Evolutionary conservation across 2,888 invertebrate species (phyloP).

Genomic region (Calameuta pallipes): DNA sequence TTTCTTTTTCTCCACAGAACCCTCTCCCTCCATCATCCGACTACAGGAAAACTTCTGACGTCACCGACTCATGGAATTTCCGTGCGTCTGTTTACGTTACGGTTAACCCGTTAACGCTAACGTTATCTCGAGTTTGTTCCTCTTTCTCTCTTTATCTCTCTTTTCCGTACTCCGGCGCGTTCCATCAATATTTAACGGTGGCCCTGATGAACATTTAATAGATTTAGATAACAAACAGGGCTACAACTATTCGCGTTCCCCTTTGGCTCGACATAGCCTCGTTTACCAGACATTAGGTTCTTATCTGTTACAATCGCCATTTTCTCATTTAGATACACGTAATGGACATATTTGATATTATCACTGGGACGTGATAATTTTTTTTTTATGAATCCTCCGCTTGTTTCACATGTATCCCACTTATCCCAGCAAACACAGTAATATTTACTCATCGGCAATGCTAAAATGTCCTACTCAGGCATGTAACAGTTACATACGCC

Average conservation of each 20-base stretch:
- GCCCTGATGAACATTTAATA: slow-evolving; percentile 22
- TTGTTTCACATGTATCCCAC: neutral
- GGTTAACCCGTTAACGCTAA: neutral
- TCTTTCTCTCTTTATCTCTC: neutral
- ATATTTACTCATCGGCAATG: too few species aligned
- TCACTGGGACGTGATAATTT: neutral
- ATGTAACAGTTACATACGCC: too few species aligned
- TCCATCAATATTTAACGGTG: slow-evolving; percentile 23
- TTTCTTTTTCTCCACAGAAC: neutral
- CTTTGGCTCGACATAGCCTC: neutral
- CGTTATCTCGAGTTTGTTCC: neutral
- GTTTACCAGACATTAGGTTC: neutral
- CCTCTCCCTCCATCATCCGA: neutral
- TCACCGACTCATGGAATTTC: neutral
- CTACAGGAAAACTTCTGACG: neutral
- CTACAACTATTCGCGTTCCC: neutral
- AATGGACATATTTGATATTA: neutral
- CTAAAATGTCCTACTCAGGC: too few species aligned
- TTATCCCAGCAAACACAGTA: too few species aligned
- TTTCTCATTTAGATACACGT: neutral
- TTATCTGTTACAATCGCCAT: neutral
- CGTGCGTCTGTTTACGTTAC: neutral
- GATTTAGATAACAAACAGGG: slow-evolving; percentile 19
- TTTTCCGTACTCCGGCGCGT: neutral
- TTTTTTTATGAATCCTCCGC: neutral